Evolutionary conservation across 2,888 invertebrate genomes (phyloP), one percentile per base, ranked within the genome.

Genomic region (Cheiracanthium punctorium): DNA sequence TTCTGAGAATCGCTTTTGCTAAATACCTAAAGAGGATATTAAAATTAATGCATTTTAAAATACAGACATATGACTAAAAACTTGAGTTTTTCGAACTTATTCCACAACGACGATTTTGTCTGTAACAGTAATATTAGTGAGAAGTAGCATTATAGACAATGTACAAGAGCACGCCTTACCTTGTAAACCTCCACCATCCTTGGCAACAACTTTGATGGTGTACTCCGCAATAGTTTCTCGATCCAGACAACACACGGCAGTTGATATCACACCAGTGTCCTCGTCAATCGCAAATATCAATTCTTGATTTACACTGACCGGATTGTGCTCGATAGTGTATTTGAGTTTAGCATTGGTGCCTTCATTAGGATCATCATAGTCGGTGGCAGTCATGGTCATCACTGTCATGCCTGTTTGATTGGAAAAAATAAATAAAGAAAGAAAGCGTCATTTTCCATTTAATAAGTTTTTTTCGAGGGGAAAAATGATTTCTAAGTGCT

Each of bases 281-380:
- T 90, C 82, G 81, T 92, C 91, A 41, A 92, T 92, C 17, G 90
- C 84, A 88, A 92, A 92, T 4, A 92, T 90, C 0, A 91, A 90
- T 72, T 90, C 90, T 14, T 90, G 90, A 76, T 90, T 89, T 75
- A 91, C 91, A 82, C 91, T 88, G 8, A 89, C 89, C 71, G 88
- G 89, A 74, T 89, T 89, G 58, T 89, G 88, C 48, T 89, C 88
- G 37, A 90, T 90, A 29, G 87, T 87, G 71, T 90, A 93, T 20
- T 91, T 92, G 72, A 93, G 89, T 69, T 91, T 90, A 0, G 93
- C 93, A 89, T 93, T 93, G 69, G 90, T 89, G 28, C 91, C 92
- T 89, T 91, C 91, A 33, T 90, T 89, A 10, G 91, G 91, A 64
- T 91, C 91, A 89, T 93, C 93, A 76, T 90, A 90, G 88, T 93